Conservation (phyloP, 1,140 invertebrate species). For the Rhyacophila brunnea region DNA sequence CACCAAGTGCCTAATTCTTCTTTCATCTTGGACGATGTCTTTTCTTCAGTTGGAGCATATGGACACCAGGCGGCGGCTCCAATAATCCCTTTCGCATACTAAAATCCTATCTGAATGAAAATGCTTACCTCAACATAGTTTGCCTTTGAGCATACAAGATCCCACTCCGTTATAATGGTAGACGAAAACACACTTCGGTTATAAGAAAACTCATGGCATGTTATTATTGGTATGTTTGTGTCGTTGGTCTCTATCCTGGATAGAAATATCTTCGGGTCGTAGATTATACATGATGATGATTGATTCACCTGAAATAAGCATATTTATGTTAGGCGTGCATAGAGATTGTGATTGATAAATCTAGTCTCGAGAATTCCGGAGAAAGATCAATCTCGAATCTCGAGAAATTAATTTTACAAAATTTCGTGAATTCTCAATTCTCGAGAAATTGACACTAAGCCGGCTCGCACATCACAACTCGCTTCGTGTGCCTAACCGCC, state of each 20-base stretch:
- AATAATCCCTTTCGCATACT: too few species aligned
- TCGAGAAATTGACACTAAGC: too few species aligned
- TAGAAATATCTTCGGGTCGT: slow-evolving; percentile 38
- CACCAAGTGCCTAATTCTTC: background rate
- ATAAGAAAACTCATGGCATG: slow-evolving; percentile 59
- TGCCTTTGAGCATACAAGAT: slow-evolving; percentile 65
- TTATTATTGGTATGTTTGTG: slow-evolving; percentile 41
- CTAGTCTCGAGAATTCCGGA: too few species aligned
- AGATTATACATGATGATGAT: slow-evolving; percentile 46
- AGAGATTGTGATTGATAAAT: background rate
- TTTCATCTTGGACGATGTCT: background rate
- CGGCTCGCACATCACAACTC: too few species aligned
- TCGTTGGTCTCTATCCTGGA: slow-evolving; percentile 41
- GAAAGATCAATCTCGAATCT: too few species aligned
- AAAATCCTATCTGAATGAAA: too few species aligned
- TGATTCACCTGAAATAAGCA: slow-evolving; percentile 38
- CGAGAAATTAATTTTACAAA: too few species aligned
- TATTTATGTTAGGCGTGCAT: background rate
- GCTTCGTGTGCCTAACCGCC: too few species aligned
- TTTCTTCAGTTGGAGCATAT: too few species aligned
- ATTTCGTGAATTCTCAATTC: too few species aligned
- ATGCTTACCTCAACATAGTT: slow-evolving; percentile 57
- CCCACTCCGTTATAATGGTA: slow-evolving; percentile 72
- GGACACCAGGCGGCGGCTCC: too few species aligned
- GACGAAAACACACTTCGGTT: slow-evolving; percentile 62